Base-by-base conservation (phyloP, 2,888 invertebrate genomes). In the Mythimna impura region DNA sequence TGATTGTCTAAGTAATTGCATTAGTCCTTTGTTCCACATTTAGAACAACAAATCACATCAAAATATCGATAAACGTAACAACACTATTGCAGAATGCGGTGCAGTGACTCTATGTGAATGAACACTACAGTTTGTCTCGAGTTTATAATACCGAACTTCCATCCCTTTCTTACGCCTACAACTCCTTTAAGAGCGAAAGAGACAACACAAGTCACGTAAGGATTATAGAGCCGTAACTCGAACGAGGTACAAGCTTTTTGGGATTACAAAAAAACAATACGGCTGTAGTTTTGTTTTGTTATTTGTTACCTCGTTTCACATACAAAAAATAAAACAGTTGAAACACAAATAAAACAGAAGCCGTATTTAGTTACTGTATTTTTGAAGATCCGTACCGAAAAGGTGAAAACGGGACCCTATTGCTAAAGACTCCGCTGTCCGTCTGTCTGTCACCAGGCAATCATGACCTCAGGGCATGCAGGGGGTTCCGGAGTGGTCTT, bases 21-120 rank as follows among this genome's bases (percentile, higher is more conserved):
- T 54, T 14, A 3, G 7, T 65, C 14, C n/a, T 36, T 30, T 52
- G 1, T 25, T 8, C 30, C 17, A 43, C 1, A 69, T 50, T 54
- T 34, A 14, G 1, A 9, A 36, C 17, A 14, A 20, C 22, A 67
- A 81, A 67, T 70, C 61, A 43, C 63, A 30, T 57, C 62, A 68
- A 80, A 78, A 57, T 74, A 83, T 88, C 88, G 88, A 89, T 84
- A 75, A 60, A 68, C 17, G 73, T 67, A 50, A 81, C 87, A 91
- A 81, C 95, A 88, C 94, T 95, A 93, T 83, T 72, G 76, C 89
- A 95, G 95, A 96, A 96, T 95, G 95, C 92, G 90, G 95, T 89
- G 93, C 94, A 93, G 93, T 94, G 90, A 92, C 92, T 92, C 89
- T 89, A 88, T 89, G 90, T 95, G 94, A 96, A 96, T 95, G 96